Conservation (phyloP, 2,797 vertebrate genomes). For the Parotocinclus haroldoi region DNA sequence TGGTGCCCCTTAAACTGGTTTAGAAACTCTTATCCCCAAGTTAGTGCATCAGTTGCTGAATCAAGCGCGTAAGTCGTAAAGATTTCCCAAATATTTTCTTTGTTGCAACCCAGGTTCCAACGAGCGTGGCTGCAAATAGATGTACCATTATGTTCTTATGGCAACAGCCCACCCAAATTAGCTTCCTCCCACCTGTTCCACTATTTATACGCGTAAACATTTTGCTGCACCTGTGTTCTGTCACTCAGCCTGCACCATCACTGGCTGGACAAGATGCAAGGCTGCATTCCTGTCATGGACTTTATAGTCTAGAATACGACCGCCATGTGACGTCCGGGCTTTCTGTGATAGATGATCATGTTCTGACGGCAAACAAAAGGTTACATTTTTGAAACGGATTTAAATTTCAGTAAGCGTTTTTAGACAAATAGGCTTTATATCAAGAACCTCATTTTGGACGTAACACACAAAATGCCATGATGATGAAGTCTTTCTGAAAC, state of each 20-base stretch:
- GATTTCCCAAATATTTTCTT: not conserved
- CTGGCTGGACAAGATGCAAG: slow-evolving; percentile 46
- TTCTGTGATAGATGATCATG: too few species aligned
- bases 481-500: slow-evolving; percentile 74
- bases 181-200: slow-evolving; percentile 41
- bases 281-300: slow-evolving; percentile 20
- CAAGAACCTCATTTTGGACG: too few species aligned
- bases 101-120: slow-evolving; percentile 12
- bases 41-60: too few species aligned
- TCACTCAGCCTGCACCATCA: slow-evolving; percentile 75
- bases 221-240: slow-evolving; percentile 69
- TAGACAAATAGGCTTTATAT: too few species aligned
- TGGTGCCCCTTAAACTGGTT: too few species aligned
- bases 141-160: slow-evolving; percentile 37
- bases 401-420: too few species aligned
- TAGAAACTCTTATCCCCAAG: too few species aligned
- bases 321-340: slow-evolving; percentile 2
- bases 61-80: too few species aligned
- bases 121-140: slow-evolving; percentile 19
- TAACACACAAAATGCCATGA: too few species aligned
- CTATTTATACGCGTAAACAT: slow-evolving; percentile 65
- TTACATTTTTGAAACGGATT: too few species aligned
- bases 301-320: slow-evolving; percentile 8
- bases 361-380: too few species aligned
- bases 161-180: slow-evolving; percentile 42